A percentile compares a stretch with the other conserved stretches of the same genome.
phyloP scores from a whole-genome alignment of 2,797 vertebrate species.

The Phataginus tricuspis region DNA sequence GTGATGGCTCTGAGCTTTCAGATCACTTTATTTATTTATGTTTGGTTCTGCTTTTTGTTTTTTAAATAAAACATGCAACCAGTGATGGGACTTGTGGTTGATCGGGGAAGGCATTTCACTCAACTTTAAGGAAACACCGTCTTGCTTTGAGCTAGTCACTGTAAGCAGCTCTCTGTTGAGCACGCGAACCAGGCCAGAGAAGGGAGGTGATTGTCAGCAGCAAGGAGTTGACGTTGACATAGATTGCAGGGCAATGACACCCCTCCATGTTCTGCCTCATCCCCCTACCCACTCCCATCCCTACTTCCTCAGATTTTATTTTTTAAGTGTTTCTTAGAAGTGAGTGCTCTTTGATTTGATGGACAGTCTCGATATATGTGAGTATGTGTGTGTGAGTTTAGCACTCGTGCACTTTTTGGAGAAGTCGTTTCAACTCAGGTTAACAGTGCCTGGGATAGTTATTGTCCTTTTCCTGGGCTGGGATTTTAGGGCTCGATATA shows the following conservation, averaged over 20 bases:
- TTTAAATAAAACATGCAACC: not conserved
- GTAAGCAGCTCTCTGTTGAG: not conserved
- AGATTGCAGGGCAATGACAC: not conserved
- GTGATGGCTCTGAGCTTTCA: not conserved
- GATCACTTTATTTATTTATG: not conserved
- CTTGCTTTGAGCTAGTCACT: not conserved
- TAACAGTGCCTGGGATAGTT: no score
- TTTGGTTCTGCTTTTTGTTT: not conserved
- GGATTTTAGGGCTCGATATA: no score
- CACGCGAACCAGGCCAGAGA: rapidly evolving
- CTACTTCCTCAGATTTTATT: not conserved
- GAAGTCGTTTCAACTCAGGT: not conserved
- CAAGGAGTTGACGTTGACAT: no score
- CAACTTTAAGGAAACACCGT: not conserved
- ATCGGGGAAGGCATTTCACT: not conserved
- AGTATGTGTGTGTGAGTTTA: not conserved
- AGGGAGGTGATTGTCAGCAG: not conserved
- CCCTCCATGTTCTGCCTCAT: not conserved
- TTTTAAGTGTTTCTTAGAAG: not conserved
- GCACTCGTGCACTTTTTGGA: not conserved
- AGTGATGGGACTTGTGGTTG: not conserved
- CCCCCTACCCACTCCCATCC: no score
- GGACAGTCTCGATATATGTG: not conserved
- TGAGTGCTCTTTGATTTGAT: not conserved
- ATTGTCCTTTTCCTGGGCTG: not conserved